phyloP scores from a whole-genome alignment of 2,888 invertebrate genomes.

The Heliconius aoede region DNA sequence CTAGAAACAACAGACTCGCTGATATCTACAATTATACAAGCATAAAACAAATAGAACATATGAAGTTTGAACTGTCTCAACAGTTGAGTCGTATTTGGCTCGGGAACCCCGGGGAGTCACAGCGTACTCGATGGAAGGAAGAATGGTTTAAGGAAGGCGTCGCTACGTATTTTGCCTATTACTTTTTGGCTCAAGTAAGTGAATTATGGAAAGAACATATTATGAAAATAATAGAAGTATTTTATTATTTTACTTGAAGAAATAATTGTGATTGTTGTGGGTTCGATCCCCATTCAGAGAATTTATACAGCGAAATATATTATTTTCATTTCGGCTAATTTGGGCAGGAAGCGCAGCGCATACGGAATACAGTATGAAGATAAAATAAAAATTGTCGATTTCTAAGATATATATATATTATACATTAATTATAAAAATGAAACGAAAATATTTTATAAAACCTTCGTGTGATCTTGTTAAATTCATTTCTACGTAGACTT shows the following conservation, averaged over 20 bases:
- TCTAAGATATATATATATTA: no score
- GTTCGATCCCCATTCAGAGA: no score
- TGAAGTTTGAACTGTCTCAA: conserved; percentile 71
- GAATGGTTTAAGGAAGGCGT: conserved; percentile 80
- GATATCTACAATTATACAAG: conserved; percentile 63
- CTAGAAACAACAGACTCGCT: conserved; percentile 64
- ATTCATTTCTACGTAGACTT: no score
- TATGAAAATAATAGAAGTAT: no score
- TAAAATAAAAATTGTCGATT: no score
- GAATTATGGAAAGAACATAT: background rate
- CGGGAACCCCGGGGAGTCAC: conserved; percentile 72
- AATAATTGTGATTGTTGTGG: no score
- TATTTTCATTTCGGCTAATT: background rate
- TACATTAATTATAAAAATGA: no score
- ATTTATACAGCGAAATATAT: no score
- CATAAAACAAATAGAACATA: conserved; percentile 65
- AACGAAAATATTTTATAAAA: no score
- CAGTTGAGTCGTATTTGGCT: conserved; percentile 75
- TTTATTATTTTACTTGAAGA: no score
- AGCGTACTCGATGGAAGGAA: conserved; percentile 71
- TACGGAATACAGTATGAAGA: no score
- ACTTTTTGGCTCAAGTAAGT: conserved; percentile 68
- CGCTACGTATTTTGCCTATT: conserved; percentile 74
- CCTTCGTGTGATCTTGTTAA: background rate
- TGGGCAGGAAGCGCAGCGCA: background rate